phyloP scores from a whole-genome alignment of 2,888 invertebrate genomes.

The Drosophila yooni region DNA sequence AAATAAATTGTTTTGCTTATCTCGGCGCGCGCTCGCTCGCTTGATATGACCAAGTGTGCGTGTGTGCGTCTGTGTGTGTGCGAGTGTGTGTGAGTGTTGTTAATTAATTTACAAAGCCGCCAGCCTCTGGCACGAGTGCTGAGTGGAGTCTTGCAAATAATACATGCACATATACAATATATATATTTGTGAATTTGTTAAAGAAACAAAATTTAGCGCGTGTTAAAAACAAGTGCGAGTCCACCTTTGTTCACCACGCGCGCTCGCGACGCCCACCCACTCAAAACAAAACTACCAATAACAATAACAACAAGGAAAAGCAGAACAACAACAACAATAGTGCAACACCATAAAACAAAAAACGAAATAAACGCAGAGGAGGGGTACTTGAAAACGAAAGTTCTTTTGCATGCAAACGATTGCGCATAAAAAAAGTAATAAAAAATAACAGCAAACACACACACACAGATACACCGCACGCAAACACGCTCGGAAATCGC shows the following conservation, averaged over 20 bases:
- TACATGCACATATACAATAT: conserved; percentile 41
- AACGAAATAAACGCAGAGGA: conserved; percentile 12
- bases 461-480: conserved; percentile 14
- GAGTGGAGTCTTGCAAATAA: conserved; percentile 51
- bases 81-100: conserved; percentile 62
- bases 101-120: conserved; percentile 71
- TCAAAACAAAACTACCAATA: conserved; percentile 27
- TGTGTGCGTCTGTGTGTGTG: conserved; percentile 40
- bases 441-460: conserved; percentile 17
- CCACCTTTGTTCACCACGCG: conserved; percentile 35
- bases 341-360: conserved; percentile 6
- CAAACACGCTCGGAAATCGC: neutral
- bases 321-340: conserved; percentile 16
- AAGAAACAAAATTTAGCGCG: conserved; percentile 41
- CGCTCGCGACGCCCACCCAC: conserved; percentile 29
- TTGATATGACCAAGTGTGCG: conserved; percentile 56
- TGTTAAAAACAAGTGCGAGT: conserved; percentile 47
- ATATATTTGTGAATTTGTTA: conserved; percentile 39
- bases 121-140: conserved; percentile 33
- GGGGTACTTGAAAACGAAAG: conserved; percentile 74
- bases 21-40: conserved; percentile 63
- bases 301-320: conserved; percentile 15
- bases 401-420: conserved; percentile 69
- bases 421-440: conserved; percentile 44
- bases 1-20: conserved; percentile 81